Evolutionary conservation across 2,113 vertebrate species (phyloP).

Genomic region (Desmodus rotundus): DNA sequence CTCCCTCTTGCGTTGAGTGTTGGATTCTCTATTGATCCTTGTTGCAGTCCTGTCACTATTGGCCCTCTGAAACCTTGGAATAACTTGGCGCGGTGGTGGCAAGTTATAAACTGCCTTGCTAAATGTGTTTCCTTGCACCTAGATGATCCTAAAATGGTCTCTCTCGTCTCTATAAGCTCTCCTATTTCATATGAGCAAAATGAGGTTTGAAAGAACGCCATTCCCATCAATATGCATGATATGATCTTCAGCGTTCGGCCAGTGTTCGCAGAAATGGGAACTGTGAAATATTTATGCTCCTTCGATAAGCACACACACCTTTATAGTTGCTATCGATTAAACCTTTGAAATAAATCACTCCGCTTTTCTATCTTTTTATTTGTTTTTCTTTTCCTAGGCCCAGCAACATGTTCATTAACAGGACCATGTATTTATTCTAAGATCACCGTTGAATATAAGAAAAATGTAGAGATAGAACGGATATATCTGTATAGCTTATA

Average conservation of each 20-base stretch:
- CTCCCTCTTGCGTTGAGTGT: neutral
- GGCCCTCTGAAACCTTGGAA: slow-evolving; percentile 40
- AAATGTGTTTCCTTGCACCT: slow-evolving; percentile 20
- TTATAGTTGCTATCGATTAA: slow-evolving; percentile 43
- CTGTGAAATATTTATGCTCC: slow-evolving; percentile 51
- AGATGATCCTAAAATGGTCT: slow-evolving; percentile 21
- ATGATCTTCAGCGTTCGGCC: neutral
- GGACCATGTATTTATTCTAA: neutral
- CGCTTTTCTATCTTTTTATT: slow-evolving; percentile 6
- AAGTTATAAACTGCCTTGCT: neutral
- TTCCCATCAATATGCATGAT: slow-evolving; percentile 34
- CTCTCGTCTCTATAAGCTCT: neutral
- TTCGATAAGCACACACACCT: slow-evolving; percentile 2
- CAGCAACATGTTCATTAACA: slow-evolving; percentile 27
- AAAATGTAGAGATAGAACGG: neutral
- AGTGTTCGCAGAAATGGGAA: slow-evolving; percentile 24
- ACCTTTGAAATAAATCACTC: slow-evolving; percentile 41
- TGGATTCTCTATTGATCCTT: slow-evolving; percentile 34
- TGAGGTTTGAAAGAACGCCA: neutral
- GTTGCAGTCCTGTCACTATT: neutral
- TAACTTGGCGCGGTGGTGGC: neutral
- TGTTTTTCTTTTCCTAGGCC: neutral
- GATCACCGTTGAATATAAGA: neutral
- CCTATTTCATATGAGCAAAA: slow-evolving; percentile 14
- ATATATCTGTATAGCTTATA: neutral